A percentile compares a stretch with the other conserved stretches of the same genome.
Evolutionary conservation across 2,797 vertebrate genomes (phyloP).

Genomic region (Lepus townsendii): DNA sequence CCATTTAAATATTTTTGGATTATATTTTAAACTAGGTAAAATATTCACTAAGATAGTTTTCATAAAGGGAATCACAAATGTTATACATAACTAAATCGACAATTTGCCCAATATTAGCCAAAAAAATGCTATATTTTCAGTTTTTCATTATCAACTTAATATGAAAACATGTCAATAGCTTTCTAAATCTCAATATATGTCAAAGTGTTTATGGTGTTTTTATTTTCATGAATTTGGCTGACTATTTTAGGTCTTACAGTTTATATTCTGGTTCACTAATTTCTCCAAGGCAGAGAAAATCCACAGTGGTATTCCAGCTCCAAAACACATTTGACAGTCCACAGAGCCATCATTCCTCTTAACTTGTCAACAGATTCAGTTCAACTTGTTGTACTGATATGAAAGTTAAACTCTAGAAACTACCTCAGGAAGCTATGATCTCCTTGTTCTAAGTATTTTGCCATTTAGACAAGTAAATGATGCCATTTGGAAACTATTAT

Average conservation of each 20-base stretch:
- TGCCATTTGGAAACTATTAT: slow-evolving; percentile 68
- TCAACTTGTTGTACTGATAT: slow-evolving; percentile 81
- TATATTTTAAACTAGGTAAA: slow-evolving; percentile 49
- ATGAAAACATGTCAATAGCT: slow-evolving; percentile 1
- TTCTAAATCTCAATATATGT: background rate
- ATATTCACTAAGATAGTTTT: background rate
- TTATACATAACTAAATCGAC: background rate
- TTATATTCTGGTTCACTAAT: slow-evolving; percentile 78
- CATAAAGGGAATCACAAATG: slow-evolving; percentile 1
- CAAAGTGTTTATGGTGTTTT: slow-evolving; percentile 58
- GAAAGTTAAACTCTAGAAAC: slow-evolving; percentile 80
- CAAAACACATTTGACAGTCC: slow-evolving; percentile 77
- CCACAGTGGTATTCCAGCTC: slow-evolving; percentile 43
- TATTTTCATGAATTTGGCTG: slow-evolving; percentile 77
- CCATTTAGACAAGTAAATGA: slow-evolving; percentile 78
- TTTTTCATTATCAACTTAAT: slow-evolving; percentile 52
- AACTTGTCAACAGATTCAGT: slow-evolving; percentile 72
- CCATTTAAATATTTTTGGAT: slow-evolving; percentile 28
- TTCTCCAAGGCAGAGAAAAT: slow-evolving; percentile 72
- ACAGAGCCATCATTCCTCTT: slow-evolving; percentile 69
- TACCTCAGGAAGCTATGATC: slow-evolving; percentile 51
- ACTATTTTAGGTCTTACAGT: slow-evolving; percentile 54
- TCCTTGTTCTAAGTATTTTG: slow-evolving; percentile 38
- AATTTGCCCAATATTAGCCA: background rate
- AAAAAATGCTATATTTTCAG: background rate